Base-by-base conservation (phyloP, 2,113 vertebrate species). In the Eonycteris spelaea region DNA sequence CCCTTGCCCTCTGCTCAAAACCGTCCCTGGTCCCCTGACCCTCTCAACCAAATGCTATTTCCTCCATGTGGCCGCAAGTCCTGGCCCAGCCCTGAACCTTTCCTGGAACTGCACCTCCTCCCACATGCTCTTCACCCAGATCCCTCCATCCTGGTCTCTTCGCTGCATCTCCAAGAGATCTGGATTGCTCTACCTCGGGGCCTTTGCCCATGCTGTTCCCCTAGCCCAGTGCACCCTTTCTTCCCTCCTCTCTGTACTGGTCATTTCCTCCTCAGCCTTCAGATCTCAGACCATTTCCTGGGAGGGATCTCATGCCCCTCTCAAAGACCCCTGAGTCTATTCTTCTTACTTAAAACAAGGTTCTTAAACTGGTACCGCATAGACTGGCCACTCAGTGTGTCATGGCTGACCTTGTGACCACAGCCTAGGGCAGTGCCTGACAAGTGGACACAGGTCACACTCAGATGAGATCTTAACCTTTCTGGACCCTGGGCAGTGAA, bases 61-160 rank as follows among this genome's bases (percentile, higher is more conserved):
- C 57, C 38, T 24, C 57, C 2, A 0, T 2, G 19, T n/a, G 61
- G n/a, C 59, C 0, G 3, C 15, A 59, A 61, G 53, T 24, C 53
- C 35, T 45, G 30, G 30, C n/a, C 11, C 35, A 26, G 43, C 13
- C n/a, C 45, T 53, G 48, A 65, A 67, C 14, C 5, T 28, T 68
- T 53, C 51, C 70, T 14, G 24, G 78, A 53, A 43, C 30, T 43
- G 33, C 28, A 8, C 40, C 35, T 61, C 51, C 77, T 53, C 13
- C 24, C 40, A 77, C 2, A 1, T 12, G 35, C 30, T 79, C 63
- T 73, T 65, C 30, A n/a, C 22, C 33, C 55, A 55, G n/a, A 13
- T 63, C 24, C 70, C 61, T 80, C 11, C 35, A 10, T 12, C 33
- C 19, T 24, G 10, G 87, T 38, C 48, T 30, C 51, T 55, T 6